A percentile compares a stretch with the other conserved stretches of the same genome.
Evolutionary conservation across 2,797 vertebrate species (phyloP).

Genomic region (Poecilia picta): DNA sequence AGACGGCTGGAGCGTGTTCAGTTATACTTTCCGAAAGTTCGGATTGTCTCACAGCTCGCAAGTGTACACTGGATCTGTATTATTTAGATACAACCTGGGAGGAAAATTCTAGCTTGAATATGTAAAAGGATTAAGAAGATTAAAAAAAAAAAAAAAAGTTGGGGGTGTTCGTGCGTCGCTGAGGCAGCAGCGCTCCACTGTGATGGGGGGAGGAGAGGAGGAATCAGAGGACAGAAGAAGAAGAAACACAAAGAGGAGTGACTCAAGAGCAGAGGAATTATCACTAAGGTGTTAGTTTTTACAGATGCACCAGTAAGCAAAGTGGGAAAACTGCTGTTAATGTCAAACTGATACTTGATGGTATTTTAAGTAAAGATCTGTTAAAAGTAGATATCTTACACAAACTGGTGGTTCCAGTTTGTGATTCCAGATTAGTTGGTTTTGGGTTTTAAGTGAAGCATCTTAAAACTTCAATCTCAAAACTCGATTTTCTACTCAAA

Average conservation of each 20-base stretch:
- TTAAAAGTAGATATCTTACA: not conserved
- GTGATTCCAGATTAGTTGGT: not conserved
- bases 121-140: conserved; percentile 82
- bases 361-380: not conserved
- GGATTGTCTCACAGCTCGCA: conserved; percentile 77
- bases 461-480: not conserved
- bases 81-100: conserved; percentile 83
- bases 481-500: not conserved
- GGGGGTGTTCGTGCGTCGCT: conserved; percentile 46
- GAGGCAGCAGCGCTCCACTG: conserved; percentile 38
- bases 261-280: conserved; percentile 46
- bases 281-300: too few relatives aligned
- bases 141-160: conserved; percentile 76
- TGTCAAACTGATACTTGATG: not conserved
- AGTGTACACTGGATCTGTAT: conserved; percentile 85
- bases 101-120: conserved; percentile 78
- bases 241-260: conserved; percentile 32
- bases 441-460: too few relatives aligned
- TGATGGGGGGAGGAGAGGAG: conserved; percentile 26
- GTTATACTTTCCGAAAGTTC: conserved; percentile 81
- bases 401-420: not conserved
- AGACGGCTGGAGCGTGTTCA: conserved; percentile 81
- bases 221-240: conserved; percentile 34
- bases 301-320: conserved; percentile 10
- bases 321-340: not conserved